Evolutionary conservation across 2,888 invertebrate species (phyloP).

Genomic region (Mantis religiosa): DNA sequence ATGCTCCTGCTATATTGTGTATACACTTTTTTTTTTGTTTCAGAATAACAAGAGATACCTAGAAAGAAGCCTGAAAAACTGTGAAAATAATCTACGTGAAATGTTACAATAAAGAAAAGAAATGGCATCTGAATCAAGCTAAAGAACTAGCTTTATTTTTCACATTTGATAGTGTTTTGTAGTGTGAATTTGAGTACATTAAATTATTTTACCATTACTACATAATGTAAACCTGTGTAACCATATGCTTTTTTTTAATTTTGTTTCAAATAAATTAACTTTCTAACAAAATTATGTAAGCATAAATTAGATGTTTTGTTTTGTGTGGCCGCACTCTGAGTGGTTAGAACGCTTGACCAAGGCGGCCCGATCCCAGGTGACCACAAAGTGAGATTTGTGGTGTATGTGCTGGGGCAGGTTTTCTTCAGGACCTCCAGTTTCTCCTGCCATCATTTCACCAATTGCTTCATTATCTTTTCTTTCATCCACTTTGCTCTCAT

Average conservation of each 20-base stretch:
- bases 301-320: too few relatives aligned
- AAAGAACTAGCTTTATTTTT: background rate
- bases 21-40: conserved; percentile 34
- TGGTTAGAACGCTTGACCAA: too few relatives aligned
- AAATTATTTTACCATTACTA: background rate
- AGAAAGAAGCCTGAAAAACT: conserved; percentile 76
- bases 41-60: conserved; percentile 73
- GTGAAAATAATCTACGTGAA: conserved; percentile 80
- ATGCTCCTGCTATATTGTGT: background rate
- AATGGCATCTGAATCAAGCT: conserved; percentile 4
- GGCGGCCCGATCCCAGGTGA: too few relatives aligned
- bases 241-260: background rate
- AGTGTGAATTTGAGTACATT: background rate
- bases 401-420: too few relatives aligned
- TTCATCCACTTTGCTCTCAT: too few relatives aligned
- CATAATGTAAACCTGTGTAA: background rate
- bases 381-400: too few relatives aligned
- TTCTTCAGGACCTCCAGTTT: too few relatives aligned
- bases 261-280: background rate
- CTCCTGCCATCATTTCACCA: too few relatives aligned
- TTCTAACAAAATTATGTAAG: background rate
- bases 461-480: too few relatives aligned
- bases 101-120: conserved; percentile 68
- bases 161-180: background rate
- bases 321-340: too few relatives aligned